Evolutionary conservation across 2,888 invertebrate species (phyloP), one percentile per base, ranked within the genome.

Genomic region (Muschampia plurimacula): DNA sequence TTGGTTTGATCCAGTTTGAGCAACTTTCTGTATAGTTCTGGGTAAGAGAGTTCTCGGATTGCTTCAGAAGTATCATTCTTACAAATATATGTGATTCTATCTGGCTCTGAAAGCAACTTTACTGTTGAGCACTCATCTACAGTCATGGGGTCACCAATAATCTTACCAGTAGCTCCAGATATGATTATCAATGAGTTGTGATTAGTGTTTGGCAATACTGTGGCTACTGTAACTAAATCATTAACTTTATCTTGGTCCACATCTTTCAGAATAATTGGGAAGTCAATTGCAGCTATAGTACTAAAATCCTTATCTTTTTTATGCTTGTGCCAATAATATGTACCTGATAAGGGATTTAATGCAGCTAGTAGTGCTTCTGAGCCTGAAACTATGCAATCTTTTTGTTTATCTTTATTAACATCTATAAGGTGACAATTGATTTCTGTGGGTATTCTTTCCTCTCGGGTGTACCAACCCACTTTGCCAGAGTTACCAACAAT

Each of bases 371-470:
- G 78, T 0, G 97, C 97, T 77, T 95, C 96, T 46, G 96, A 95
- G 32, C 97, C 97, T 22, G 96, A 95, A 6, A 97, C 95, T 70
- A 98, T 92, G 78, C 98, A 98, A 82, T 97, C 97, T 12, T 96
- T 95, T 69, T 95, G 95, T 10, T 96, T 96, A 83, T 97, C 96
- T 67, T 91, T 94, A 85, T 97, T 96, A 0, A 96, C 95, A 89
- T 97, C 97, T 69, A 97, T 92, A 1, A 96, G 88, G 36, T 96
- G 95, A 82, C 98, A 98, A 83, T 97, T 96, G 46, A 97, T 96
- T 81, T 96, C 95, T 36, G 95, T 95, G 0, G 97, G 97, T 79
- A 96, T 95, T 80, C 96, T 95, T 57, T 95, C 95, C 82, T 97
- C 96, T 76, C 96, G 94, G 39, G 96, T 96, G 81, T 96, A 96